These are phyloP conservation scores for Rhabdomys pumilio DNA, from an alignment of 2,797 vertebrate genomes.

Conservation along the genomic window DNA sequence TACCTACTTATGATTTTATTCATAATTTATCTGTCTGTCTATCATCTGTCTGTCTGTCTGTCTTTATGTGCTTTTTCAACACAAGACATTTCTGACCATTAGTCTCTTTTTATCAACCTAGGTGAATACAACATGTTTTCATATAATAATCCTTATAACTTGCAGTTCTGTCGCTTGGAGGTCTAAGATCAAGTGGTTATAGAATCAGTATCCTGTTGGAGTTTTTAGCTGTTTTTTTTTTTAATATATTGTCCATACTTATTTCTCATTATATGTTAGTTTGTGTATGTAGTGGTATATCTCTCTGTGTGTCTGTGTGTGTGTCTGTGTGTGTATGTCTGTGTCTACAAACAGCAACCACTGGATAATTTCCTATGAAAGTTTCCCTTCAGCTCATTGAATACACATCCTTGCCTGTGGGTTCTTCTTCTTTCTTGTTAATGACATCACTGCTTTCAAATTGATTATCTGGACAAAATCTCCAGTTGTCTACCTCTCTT, in stretches of 20 bases:
- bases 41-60: no score
- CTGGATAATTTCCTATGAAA: background rate
- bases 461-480: rapidly evolving
- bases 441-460: background rate
- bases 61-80: background rate
- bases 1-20: background rate
- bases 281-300: no score
- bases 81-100: background rate
- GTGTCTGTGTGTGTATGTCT: background rate
- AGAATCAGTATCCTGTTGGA: background rate
- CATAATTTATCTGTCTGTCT: background rate
- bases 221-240: background rate
- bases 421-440: no score
- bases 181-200: background rate
- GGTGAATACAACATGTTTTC: background rate
- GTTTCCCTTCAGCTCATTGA: background rate
- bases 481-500: background rate
- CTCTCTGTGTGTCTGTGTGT: background rate
- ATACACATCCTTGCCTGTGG: no score
- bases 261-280: background rate
- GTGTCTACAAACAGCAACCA: background rate
- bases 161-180: background rate
- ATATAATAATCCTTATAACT: background rate
- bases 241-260: background rate
- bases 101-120: background rate